Evolutionary conservation across 2,113 vertebrate genomes (phyloP), one percentile per base, ranked within the genome.

Genomic region (Dipodomys spectabilis): DNA sequence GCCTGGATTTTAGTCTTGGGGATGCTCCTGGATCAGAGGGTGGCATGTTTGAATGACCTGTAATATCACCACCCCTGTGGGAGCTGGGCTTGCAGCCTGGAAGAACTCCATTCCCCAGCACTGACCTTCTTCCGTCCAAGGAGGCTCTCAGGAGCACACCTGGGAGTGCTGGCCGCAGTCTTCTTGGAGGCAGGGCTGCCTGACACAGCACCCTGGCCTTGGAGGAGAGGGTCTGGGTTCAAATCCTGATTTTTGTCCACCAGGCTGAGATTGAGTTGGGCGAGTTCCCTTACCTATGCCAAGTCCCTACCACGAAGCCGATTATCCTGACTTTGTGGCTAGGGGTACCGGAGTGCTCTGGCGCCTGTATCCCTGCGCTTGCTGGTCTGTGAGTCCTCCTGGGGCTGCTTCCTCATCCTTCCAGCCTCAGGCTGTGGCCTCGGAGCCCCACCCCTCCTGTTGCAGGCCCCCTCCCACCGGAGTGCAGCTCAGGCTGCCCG

Each of bases 401-500:
- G 68, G 13, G 0, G 16, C 77, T 73, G 35, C 74, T 35, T 74
- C 15, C 65, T 62, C 69, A n/a, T n/a, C 44, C 77, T 84, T 68
- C 23, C 28, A 85, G 92, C 53, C 28, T 73, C 28, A 18, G 67
- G 81, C 39, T 77, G n/a, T 64, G 74, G 64, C 82, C 75, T 65
- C 35, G 1, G 22, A 27, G 74, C 92, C n/a, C 75, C 87, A 73
- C 78, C 77, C 84, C 30, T 85, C 35, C 75, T 62, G n/a, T 64
- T 64, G 22, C 30, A 22, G 30, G 25, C 57, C 23, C 85, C 62
- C 44, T 64, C 80, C 25, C 85, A 74, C 71, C 57, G 85, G 77
- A 90, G 65, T 68, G 62, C 45, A 45, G 68, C 94, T 90, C 16
- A 80, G 49, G 87, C 27, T 69, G 67, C 39, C 86, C 68, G 65